These are phyloP conservation scores for Drosophila sulfurigaster DNA, from an alignment of 1,140 invertebrate genomes.

Conservation along the genomic window DNA sequence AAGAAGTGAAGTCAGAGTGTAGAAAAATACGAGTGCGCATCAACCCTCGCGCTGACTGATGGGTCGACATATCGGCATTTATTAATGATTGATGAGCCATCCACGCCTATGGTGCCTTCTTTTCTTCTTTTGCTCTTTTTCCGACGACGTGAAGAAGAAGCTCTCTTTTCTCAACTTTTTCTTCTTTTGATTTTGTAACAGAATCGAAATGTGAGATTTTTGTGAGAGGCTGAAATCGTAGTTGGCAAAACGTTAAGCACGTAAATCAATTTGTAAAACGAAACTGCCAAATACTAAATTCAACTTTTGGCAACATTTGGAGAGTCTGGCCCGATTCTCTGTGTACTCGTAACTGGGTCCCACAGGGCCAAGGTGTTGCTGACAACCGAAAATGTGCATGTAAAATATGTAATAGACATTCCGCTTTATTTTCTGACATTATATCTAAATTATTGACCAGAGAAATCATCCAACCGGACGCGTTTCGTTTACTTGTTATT, in stretches of 20 bases:
- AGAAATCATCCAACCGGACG: too few relatives aligned
- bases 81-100: constrained; percentile 75
- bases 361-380: too few relatives aligned
- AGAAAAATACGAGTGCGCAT: constrained; percentile 5
- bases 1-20: constrained; percentile 56
- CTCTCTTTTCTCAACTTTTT: constrained; percentile 48
- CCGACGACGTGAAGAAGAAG: neutral
- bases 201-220: constrained; percentile 72
- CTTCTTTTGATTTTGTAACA: constrained; percentile 64
- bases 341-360: too few relatives aligned
- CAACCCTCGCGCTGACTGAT: constrained; percentile 10
- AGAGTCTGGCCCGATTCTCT: constrained; percentile 20
- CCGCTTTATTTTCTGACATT: too few relatives aligned
- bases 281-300: constrained; percentile 71
- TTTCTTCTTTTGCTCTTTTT: neutral
- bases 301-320: constrained; percentile 55
- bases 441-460: too few relatives aligned
- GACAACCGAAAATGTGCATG: too few relatives aligned
- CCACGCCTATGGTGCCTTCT: neutral
- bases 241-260: constrained; percentile 78
- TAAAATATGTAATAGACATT: too few relatives aligned
- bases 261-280: constrained; percentile 82
- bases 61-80: constrained; percentile 65
- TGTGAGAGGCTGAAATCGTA: constrained; percentile 29
- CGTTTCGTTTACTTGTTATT: too few relatives aligned